Evolutionary conservation across 2,888 invertebrate genomes (phyloP), one percentile per base, ranked within the genome.

Genomic region (Trissonchulus latispiculum): DNA sequence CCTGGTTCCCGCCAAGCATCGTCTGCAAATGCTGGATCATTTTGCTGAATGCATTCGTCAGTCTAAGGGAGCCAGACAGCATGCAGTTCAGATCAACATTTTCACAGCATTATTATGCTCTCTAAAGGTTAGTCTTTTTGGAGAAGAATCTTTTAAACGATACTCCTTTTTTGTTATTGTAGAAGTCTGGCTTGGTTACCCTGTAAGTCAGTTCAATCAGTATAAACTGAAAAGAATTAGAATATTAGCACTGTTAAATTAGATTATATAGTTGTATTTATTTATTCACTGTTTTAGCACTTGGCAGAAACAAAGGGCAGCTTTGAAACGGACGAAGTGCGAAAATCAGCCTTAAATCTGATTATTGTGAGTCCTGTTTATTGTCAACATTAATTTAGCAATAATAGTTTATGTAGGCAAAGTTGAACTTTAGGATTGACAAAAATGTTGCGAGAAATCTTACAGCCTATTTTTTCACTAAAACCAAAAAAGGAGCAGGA

Each of bases 1-100:
- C 0, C 88, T 91, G 75, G 94, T 97, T 23, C 92, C 95, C 36
- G 91, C 92, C 80, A 99, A 97, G 82, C 97, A 99, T 85, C 89
- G 95, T 80, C 88, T 95, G 73, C 97, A 99, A 86, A 95, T 99
- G 91, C 86, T 99, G 71, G 93, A 95, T 77, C 97, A 99, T 83
- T 99, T 99, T 83, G 89, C 89, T 32, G 96, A 96, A 83, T 95
- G 95, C 83, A 92, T 96, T 78, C 82, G 83, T 64, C 92, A 93
- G 76, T 92, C 94, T 0, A 95, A 95, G 82, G 93, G 93, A 18
- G 89, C 90, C 0, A 88, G 95, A 18, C 95, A 95, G 81, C 95
- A 96, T 83, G 95, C 95, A 0, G 91, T 91, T 2, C 95, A 96
- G 84, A 91, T 95, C 86, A 99, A 99, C 84, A 91, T 97, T 72